Evolutionary conservation across 2,797 vertebrate species (phyloP).

Genomic region (Peromyscus nudipes): DNA sequence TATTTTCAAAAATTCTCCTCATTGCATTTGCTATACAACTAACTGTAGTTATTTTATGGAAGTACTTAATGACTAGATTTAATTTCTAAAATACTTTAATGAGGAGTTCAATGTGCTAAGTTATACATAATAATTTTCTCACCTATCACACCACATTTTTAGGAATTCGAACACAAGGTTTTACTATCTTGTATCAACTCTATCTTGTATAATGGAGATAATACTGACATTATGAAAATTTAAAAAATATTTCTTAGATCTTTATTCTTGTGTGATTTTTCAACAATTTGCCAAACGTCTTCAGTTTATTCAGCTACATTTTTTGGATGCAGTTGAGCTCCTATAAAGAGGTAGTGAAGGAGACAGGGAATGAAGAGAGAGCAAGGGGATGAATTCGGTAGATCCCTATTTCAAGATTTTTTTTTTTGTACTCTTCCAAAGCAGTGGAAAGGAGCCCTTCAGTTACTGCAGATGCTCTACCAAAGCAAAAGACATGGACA

Average conservation of each 20-base stretch:
- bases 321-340: not conserved
- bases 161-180: not conserved
- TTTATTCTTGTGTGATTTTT: not conserved
- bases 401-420: not conserved
- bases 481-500: not conserved
- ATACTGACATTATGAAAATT: not conserved
- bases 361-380: not conserved
- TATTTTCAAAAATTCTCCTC: slow-evolving; percentile 36
- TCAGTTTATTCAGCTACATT: not conserved
- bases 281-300: not conserved
- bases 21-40: slow-evolving; percentile 24
- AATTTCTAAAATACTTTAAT: slow-evolving; percentile 21
- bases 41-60: slow-evolving; percentile 22
- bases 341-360: not conserved
- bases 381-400: not conserved
- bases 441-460: not conserved
- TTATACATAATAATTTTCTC: not conserved
- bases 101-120: not conserved
- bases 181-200: not conserved
- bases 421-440: not conserved
- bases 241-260: not conserved
- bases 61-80: not conserved
- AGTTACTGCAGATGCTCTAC: not conserved
- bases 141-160: not conserved
- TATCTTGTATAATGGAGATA: not conserved